These are phyloP conservation scores for Urocolius indicus DNA, from an alignment of 2,113 vertebrate genomes.

Conservation along the genomic window DNA sequence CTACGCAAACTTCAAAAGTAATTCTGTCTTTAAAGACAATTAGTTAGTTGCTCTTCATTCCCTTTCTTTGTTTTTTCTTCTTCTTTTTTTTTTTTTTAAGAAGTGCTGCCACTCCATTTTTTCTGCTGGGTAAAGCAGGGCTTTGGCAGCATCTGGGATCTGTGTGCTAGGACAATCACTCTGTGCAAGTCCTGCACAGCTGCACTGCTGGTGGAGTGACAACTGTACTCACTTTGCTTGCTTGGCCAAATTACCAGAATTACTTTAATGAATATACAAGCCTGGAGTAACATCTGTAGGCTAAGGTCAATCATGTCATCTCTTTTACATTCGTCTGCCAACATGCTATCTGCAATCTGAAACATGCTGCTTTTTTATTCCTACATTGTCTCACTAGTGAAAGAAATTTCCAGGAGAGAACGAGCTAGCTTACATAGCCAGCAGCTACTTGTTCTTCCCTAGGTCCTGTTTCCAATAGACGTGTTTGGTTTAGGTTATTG, in stretches of 20 bases:
- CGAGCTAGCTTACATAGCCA: not conserved
- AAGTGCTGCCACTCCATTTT: not conserved
- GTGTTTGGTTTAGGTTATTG: slow-evolving; percentile 59
- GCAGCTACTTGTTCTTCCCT: slow-evolving; percentile 20
- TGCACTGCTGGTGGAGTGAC: not conserved
- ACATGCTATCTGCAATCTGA: not conserved
- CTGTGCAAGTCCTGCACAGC: not conserved
- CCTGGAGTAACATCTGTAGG: not conserved
- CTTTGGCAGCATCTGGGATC: not conserved
- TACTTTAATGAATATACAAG: not conserved
- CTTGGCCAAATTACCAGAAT: not conserved
- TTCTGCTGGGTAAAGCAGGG: not conserved
- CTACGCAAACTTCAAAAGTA: slow-evolving; percentile 3
- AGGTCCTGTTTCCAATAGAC: slow-evolving; percentile 61
- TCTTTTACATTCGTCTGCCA: not conserved
- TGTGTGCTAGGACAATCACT: not conserved
- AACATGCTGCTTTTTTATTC: not conserved
- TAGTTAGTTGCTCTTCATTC: not conserved
- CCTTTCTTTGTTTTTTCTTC: fast-evolving
- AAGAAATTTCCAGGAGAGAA: not conserved
- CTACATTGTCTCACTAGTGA: not conserved
- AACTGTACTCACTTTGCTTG: not conserved
- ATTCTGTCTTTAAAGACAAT: not conserved
- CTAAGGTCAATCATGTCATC: not conserved
- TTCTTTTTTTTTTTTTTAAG: not conserved